A percentile compares a stretch with the other conserved stretches of the same genome.
These are phyloP conservation scores for Branchellion lobata DNA, from an alignment of 2,888 invertebrate species.

Conservation along the genomic window DNA sequence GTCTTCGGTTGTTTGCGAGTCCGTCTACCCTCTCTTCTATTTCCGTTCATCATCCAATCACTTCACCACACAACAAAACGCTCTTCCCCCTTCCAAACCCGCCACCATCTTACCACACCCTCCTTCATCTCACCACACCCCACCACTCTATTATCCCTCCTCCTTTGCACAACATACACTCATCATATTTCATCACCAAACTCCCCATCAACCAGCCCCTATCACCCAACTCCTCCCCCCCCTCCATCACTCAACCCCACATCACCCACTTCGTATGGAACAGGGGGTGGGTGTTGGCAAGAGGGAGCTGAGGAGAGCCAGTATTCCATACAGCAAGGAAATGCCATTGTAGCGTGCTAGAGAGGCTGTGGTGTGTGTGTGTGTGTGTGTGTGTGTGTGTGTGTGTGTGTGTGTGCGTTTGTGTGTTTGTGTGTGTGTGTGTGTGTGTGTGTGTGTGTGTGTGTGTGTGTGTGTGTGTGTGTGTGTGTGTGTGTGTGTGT, in stretches of 20 bases:
- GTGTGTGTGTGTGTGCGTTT: slow-evolving; percentile 15
- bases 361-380: slow-evolving; percentile 37
- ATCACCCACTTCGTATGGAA: too few species aligned
- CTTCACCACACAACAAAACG: background rate
- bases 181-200: background rate
- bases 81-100: background rate
- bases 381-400: background rate
- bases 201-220: slow-evolving; percentile 46
- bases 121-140: background rate
- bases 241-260: too few species aligned
- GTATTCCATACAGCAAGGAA: slow-evolving; percentile 50
- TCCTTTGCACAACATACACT: background rate
- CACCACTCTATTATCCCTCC: background rate
- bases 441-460: background rate
- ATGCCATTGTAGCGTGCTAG: slow-evolving; percentile 51
- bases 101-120: background rate
- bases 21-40: too few species aligned
- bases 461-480: too few species aligned
- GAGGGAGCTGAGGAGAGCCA: slow-evolving; percentile 50
- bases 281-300: slow-evolving; percentile 46
- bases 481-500: slow-evolving; percentile 10
- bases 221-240: too few species aligned
- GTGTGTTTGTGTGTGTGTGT: slow-evolving; percentile 13
- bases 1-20: too few species aligned
- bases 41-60: too few species aligned